Evolutionary conservation across 2,113 vertebrate species (phyloP), one percentile per base, ranked within the genome.

Genomic region (Lamprotornis superbus): DNA sequence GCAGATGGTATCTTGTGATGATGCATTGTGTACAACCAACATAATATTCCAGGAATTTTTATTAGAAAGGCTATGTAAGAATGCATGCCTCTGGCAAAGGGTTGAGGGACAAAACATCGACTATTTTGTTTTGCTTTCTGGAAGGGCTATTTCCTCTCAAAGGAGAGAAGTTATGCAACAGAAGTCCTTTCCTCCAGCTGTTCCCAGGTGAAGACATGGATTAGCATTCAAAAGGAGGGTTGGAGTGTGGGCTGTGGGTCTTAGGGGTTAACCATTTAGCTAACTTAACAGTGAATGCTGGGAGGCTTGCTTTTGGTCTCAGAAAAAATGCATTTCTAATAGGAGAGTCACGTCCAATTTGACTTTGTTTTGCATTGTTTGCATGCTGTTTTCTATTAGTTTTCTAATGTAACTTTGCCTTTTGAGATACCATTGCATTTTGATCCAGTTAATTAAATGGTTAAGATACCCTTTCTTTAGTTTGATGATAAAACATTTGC

Each of bases 261-360:
- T 74, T 69, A 40, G 21, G 35, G 10, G 14, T 65, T 61, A 87
- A 46, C 18, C 4, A 3, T 65, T 52, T 63, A 42, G 30, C 56
- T 70, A 33, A 46, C 39, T 12, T 46, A 30, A 46, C 18, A 55
- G 15, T 9, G 13, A 49, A 17, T 42, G 8, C 4, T 87, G 30
- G 19, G 35, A 76, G 18, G 31, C 40, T 92, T 0, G 0, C 53
- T 69, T 3, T 1, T 30, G 9, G 4, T 68, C 40, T 80, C 28
- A 8, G 24, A n/a, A 59, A 64, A 75, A 28, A 28, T 4, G 2
- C 31, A 28, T 31, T 31, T 68, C 1, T 47, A 55, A 59, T 11
- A 56, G 30, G 11, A 79, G 9, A 35, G 6, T 71, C 63, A 31
- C 0, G 0, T 83, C 15, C 20, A 68, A 44, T 85, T 83, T 76